phyloP scores from a whole-genome alignment of 2,888 invertebrate species.

The Cataglyphis cursor region DNA sequence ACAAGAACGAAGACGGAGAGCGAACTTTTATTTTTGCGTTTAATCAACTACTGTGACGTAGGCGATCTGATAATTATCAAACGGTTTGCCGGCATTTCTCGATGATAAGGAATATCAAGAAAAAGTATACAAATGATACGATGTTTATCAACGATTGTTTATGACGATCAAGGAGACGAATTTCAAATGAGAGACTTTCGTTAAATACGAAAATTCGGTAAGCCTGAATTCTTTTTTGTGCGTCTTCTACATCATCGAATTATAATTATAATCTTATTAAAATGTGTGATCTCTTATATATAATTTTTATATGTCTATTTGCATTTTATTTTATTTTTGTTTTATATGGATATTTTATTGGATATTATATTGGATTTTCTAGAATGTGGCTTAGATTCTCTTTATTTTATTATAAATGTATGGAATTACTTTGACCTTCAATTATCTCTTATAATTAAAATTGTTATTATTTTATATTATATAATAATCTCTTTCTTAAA shows the following conservation, averaged over 20 bases:
- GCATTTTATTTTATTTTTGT: background rate
- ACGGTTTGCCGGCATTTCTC: background rate
- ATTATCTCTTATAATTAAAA: too few species aligned
- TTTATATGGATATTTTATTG: background rate
- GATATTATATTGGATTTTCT: too few species aligned
- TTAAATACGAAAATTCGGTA: conserved; percentile 4
- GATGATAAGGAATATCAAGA: background rate
- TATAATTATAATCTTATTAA: background rate
- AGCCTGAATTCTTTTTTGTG: background rate
- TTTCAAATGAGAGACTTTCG: background rate
- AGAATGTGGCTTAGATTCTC: too few species aligned
- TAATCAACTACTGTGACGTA: conserved; percentile 58
- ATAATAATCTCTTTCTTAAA: background rate
- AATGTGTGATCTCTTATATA: background rate
- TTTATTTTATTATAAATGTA: too few species aligned
- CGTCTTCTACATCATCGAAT: background rate
- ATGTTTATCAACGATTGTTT: background rate
- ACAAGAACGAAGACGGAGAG: background rate
- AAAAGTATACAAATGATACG: background rate
- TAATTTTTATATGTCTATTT: background rate
- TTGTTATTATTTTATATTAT: background rate
- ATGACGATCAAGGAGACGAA: background rate
- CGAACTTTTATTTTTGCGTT: background rate
- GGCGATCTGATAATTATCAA: conserved; percentile 44
- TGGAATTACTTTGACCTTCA: too few species aligned